These are phyloP conservation scores for Trochalopteron elliotii DNA, from an alignment of 2,113 vertebrate species.

Conservation along the genomic window DNA sequence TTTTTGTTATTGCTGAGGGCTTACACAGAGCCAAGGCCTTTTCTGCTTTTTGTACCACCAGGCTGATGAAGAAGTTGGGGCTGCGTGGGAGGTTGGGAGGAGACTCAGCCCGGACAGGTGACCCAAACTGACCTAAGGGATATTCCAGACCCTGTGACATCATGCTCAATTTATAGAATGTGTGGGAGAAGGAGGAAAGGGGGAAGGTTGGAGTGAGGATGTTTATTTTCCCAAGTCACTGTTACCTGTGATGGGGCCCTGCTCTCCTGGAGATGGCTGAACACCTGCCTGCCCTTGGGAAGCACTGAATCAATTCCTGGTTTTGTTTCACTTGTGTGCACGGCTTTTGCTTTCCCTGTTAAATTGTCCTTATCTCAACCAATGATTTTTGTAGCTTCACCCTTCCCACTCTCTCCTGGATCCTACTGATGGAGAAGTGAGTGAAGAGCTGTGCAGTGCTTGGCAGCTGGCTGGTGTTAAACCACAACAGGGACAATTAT, in stretches of 20 bases:
- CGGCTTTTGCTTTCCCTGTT: neutral
- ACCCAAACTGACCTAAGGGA: neutral
- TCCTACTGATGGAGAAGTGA: neutral
- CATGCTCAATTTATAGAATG: neutral
- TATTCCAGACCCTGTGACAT: neutral
- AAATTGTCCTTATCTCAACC: neutral
- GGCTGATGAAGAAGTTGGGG: neutral
- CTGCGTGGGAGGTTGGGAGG: neutral
- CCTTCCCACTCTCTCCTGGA: neutral
- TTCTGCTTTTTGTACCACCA: neutral
- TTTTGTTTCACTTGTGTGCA: neutral
- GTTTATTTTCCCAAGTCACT: neutral
- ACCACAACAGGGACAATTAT: neutral
- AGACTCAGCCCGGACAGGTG: neutral
- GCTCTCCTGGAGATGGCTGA: neutral
- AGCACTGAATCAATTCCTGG: neutral
- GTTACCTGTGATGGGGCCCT: neutral
- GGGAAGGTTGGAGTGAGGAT: neutral
- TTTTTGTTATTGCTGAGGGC: neutral
- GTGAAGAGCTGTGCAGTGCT: neutral
- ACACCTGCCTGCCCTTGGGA: neutral
- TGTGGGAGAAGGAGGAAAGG: neutral
- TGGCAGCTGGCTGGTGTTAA: neutral
- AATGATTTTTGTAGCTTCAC: neutral
- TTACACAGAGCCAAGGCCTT: neutral